phyloP scores from a whole-genome alignment of 2,888 invertebrate species.

The Tortricodes alternella region DNA sequence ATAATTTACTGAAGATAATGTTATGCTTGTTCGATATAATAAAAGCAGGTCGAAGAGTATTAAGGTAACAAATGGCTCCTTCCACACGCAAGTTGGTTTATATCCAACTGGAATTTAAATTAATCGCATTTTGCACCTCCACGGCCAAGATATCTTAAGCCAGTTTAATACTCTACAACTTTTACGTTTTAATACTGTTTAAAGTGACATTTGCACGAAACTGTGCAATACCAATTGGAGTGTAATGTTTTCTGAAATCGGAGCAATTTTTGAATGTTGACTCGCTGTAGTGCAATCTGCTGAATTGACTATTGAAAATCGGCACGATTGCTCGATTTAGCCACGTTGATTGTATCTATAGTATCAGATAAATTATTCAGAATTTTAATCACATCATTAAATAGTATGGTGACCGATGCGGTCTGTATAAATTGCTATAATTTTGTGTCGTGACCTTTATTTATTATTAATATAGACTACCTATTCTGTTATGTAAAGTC shows the following conservation, averaged over 20 bases:
- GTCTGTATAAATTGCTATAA: too few relatives aligned
- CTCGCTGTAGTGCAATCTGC: not conserved
- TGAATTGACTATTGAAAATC: not conserved
- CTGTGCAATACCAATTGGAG: not conserved
- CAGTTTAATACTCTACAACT: not conserved
- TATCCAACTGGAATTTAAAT: constrained; percentile 17
- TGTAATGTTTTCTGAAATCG: not conserved
- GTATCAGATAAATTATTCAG: not conserved
- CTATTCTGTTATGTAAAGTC: not conserved
- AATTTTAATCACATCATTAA: not conserved
- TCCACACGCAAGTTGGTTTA: constrained; percentile 9
- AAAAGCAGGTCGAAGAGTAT: constrained; percentile 7
- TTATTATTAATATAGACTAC: not conserved
- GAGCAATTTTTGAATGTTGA: not conserved
- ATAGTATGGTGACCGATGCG: too few relatives aligned
- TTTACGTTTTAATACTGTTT: constrained; percentile 2
- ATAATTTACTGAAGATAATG: not conserved
- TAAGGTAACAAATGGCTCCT: constrained; percentile 5
- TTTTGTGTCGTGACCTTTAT: too few relatives aligned
- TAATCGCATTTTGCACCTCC: constrained; percentile 11
- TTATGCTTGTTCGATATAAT: not conserved
- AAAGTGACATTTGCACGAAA: constrained; percentile 1
- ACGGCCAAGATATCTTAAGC: constrained; percentile 1
- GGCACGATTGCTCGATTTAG: not conserved
- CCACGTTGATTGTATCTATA: not conserved